Base-by-base conservation (phyloP, 2,888 invertebrate genomes). In the Tenthredo amoena region DNA sequence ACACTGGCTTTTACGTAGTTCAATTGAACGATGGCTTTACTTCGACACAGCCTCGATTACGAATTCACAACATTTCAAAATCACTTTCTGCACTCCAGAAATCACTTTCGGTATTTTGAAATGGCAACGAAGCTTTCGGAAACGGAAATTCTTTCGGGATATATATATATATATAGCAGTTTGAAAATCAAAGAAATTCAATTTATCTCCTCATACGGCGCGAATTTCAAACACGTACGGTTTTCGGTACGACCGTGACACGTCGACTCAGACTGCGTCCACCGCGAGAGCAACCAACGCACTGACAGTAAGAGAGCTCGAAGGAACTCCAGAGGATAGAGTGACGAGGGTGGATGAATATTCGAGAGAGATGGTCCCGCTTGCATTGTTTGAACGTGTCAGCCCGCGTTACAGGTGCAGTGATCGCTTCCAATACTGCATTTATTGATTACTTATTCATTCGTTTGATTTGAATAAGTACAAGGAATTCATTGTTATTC, bases 231-330 rank as follows among this genome's bases (percentile, higher is more conserved):
- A 62, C 18, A 2, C 40, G 37, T 7, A 26, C 74, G 31, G 31
- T 50, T 50, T 31, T 77, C 10, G 18, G 47, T n/a, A 50, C 2
- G 15, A 18, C 55, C 18, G 3, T 31, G 5, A 47, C 47, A 43
- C 26, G 26, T 37, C 31, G 47, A 50, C 31, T 26, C 81, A 81
- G 81, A 83, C 40, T 83, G 50, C 34, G 43, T 83, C 26, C 47
- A 47, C 83, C 83, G 31, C 68, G 83, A 83, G 68, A 83, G 68
- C 83, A 68, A 83, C 68, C n/a, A 37, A 83, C 68, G 83, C 37
- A 83, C 83, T 83, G 83, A 34, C 34, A 65, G 34, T 47, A 62
- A 40, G 47, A 47, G 65, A 83, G 68, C 83, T 71, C 43, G 50
- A 31, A 83, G 71, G 68, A 68, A 83, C 68, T 65, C 62, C 37